Evolutionary conservation across 2,888 invertebrate genomes (phyloP).

Genomic region (Trissolcus brochymenae): DNA sequence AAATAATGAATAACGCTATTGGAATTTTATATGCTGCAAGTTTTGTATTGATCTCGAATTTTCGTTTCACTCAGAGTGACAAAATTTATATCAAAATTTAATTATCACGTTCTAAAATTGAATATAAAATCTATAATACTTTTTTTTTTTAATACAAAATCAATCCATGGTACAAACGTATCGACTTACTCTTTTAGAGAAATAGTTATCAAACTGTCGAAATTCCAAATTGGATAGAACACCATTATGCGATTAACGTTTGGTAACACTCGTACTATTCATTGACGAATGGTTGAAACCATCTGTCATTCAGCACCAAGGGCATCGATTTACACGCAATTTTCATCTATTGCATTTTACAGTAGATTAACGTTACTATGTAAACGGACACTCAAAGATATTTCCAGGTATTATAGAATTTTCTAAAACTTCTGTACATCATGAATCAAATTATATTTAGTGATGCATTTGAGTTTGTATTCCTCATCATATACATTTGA

Average conservation of each 20-base stretch:
- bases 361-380: conserved; percentile 35
- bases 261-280: conserved; percentile 9
- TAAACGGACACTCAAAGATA: conserved; percentile 6
- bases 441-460: neutral
- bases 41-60: too few relatives aligned
- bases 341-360: conserved; percentile 19
- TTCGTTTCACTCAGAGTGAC: too few relatives aligned
- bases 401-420: too few relatives aligned
- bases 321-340: conserved; percentile 18
- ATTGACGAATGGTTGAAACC: conserved; percentile 27
- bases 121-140: too few relatives aligned
- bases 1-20: too few relatives aligned
- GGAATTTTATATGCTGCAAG: too few relatives aligned
- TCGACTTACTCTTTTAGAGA: conserved; percentile 22
- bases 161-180: neutral
- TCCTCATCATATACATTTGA: neutral
- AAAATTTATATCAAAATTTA: too few relatives aligned
- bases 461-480: neutral
- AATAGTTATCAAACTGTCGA: conserved; percentile 15
- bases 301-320: conserved; percentile 27
- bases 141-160: too few relatives aligned
- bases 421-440: too few relatives aligned
- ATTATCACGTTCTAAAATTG: too few relatives aligned
- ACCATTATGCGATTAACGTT: conserved; percentile 19
- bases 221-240: conserved; percentile 18